A percentile compares a stretch with the other conserved stretches of the same genome.
These are phyloP conservation scores for Ptilorrhoa leucosticta DNA, from an alignment of 2,113 vertebrate genomes.

Conservation along the genomic window DNA sequence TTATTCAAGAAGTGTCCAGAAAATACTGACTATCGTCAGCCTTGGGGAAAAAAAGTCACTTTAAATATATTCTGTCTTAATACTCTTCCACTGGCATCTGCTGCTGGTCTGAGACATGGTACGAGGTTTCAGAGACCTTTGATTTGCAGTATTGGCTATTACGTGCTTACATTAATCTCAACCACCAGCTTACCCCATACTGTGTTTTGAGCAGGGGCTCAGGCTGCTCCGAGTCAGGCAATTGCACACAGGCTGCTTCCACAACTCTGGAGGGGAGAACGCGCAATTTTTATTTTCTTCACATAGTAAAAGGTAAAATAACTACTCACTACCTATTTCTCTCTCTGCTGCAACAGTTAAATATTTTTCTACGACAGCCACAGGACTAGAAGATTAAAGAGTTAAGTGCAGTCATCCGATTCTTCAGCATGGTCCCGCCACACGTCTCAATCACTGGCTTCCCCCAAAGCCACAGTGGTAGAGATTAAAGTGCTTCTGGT, in stretches of 20 bases:
- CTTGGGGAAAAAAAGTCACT: neutral
- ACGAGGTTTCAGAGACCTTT: neutral
- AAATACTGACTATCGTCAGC: neutral
- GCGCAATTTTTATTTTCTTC: neutral
- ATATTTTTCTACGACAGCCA: neutral
- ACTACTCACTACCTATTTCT: neutral
- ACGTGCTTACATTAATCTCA: neutral
- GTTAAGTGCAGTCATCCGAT: slow-evolving; percentile 41
- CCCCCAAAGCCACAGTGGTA: slow-evolving; percentile 10
- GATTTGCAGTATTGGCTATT: neutral
- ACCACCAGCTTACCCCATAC: neutral
- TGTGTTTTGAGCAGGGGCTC: neutral
- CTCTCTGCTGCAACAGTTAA: slow-evolving; percentile 25
- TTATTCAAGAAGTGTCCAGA: neutral
- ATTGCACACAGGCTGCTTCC: neutral
- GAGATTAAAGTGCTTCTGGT: slow-evolving; percentile 65
- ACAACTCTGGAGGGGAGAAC: neutral
- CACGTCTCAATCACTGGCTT: slow-evolving; percentile 24
- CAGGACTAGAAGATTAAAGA: slow-evolving; percentile 19
- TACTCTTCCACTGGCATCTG: neutral
- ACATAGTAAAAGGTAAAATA: neutral
- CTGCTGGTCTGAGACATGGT: neutral
- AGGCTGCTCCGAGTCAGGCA: neutral
- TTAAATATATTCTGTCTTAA: neutral
- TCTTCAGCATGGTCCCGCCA: slow-evolving; percentile 16